Evolutionary conservation across 2,113 vertebrate genomes (phyloP), one percentile per base, ranked within the genome.

Genomic region (Polypterus bichir): DNA sequence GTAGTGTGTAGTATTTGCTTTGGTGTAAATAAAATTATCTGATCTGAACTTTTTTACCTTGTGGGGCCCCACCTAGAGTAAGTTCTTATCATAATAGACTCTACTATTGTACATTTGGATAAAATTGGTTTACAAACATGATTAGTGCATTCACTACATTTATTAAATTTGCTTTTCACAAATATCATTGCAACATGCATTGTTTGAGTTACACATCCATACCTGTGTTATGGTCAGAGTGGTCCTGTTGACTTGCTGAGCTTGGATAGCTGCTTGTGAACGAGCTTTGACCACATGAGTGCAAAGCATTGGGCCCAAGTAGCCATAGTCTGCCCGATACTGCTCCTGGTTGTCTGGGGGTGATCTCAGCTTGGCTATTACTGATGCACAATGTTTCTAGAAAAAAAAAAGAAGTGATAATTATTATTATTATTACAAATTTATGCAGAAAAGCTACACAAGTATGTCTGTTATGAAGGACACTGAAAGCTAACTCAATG

Each of bases 181-280:
- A 27, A 27, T 27, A 27, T 27, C 27, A 27, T 27, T 27, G 27
- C 27, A 27, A 27, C 27, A 27, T 27, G 27, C 27, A 27, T 27
- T 27, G 27, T 27, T 27, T 27, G 27, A 27, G 27, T 27, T 27
- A 27, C 27, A 27, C 2, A 5, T 44, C 65, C 64, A 46, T 64
- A 93, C 91, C 89, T 95, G 92, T 4, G 92, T 96, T 82, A 96
- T 93, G 72, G 92, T 96, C 63, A 96, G 81, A 2, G 92, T 94
- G 70, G 92, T 93, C 69, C 92, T 83, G 80, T 96, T 96, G 71
- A 94, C 91, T 66, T 92, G 91, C 66, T 93, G 92, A 46, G 89
- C 92, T 71, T 94, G 92, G 68, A 93, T 66, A 3, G 90, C 89
- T 0, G 91, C 91, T 77, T 96, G 92, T 5, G 91, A 88, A 54